Conservation (phyloP, 2,797 vertebrate genomes). For the Sebastes nivosus region DNA sequence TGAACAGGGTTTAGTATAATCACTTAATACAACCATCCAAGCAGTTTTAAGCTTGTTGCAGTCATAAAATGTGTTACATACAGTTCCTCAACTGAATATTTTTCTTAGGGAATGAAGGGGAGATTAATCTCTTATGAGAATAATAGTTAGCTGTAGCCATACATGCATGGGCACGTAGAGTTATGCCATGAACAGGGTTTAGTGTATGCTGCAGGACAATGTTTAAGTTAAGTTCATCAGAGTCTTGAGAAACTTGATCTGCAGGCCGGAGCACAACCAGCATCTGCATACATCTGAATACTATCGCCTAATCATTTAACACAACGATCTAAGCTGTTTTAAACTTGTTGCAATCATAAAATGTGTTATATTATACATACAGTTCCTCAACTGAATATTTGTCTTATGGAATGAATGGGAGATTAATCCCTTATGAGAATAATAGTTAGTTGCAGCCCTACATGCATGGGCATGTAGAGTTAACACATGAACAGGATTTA, state of each 20-base stretch:
- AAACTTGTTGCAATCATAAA: neutral
- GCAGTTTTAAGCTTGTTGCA: neutral
- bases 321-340: neutral
- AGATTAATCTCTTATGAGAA: no score
- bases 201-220: neutral
- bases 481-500: neutral
- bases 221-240: neutral
- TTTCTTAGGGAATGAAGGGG: no score
- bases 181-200: neutral
- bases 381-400: neutral
- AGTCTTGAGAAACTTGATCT: conserved; percentile 61
- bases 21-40: neutral
- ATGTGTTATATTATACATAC: neutral
- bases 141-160: no score
- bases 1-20: neutral
- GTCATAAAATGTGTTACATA: neutral
- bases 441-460: no score
- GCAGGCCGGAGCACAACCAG: conserved; percentile 23
- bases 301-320: neutral
- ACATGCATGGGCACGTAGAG: neutral
- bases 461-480: neutral
- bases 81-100: neutral
- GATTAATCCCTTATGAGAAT: no score
- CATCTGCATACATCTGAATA: conserved; percentile 9
- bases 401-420: no score